A percentile compares a stretch with the other conserved stretches of the same genome.
phyloP scores from a whole-genome alignment of 2,113 vertebrate species.

The Cavia porcellus region DNA sequence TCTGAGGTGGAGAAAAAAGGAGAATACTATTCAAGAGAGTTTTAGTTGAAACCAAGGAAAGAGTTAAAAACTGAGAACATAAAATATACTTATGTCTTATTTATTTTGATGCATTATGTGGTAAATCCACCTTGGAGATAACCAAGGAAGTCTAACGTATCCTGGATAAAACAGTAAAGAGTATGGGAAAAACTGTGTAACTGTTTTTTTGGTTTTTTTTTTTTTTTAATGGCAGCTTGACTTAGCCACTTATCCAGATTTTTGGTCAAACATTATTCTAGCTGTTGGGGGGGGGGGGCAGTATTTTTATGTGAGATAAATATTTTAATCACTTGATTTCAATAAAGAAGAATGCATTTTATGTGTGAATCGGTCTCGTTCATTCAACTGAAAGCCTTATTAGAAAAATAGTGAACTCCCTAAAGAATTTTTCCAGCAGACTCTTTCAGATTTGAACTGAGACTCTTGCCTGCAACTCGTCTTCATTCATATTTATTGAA shows the following conservation, averaged over 20 bases:
- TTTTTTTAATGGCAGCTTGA: background rate
- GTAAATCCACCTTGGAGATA: background rate
- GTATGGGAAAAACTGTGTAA: background rate
- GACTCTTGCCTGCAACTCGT: background rate
- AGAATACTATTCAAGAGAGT: background rate
- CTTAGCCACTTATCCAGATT: background rate
- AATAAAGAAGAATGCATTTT: background rate
- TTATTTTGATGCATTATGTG: background rate
- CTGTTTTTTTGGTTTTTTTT: background rate
- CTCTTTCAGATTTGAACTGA: background rate
- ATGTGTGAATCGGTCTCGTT: background rate
- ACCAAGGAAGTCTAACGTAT: background rate
- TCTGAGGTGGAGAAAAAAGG: accelerated
- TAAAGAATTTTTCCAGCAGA: background rate
- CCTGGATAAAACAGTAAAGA: background rate
- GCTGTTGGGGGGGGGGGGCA: background rate
- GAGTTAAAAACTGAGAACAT: background rate
- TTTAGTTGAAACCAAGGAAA: background rate
- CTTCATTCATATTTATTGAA: background rate
- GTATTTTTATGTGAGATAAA: background rate
- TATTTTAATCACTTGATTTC: background rate
- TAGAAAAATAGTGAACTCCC: background rate
- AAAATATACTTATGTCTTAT: background rate
- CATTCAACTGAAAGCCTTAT: background rate
- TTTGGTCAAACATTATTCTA: slow-evolving; percentile 4